Evolutionary conservation across 2,888 invertebrate species (phyloP), one percentile per base, ranked within the genome.

Genomic region (Sclerodermus sp.): DNA sequence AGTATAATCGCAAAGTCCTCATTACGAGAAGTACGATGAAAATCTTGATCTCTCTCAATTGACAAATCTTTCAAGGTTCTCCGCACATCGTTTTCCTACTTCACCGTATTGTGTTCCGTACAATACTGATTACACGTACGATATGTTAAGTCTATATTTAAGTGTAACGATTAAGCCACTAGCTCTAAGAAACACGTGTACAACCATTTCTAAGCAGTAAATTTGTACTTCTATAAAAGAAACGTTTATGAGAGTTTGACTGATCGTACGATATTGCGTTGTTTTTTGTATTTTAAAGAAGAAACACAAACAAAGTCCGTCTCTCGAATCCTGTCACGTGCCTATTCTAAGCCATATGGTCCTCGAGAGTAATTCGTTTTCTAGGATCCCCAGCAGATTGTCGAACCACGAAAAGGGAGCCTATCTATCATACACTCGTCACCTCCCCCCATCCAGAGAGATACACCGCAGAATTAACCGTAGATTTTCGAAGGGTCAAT

Each of bases 51-150:
- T n/a, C n/a, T n/a, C n/a, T n/a, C n/a, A n/a, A n/a, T n/a, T n/a
- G n/a, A 41, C 3, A 31, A 31, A 31, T 12, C 8, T 31, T 62
- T 55, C 6, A 57, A 70, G 70, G 64, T 70, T 13, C 45, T 61
- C 10, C 60, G 61, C 13, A 55, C 66, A 4, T 66, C 68, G 1
- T 64, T 70, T 47, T 70, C 70, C 13, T 70, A 65, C 44, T 58
- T 64, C 38, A 70, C 66, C 38, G 60, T 70, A 14, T 49, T 70
- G 6, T 61, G 55, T 41, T 70, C 68, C 8, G 23, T 64, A 38
- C 62, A 58, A 15, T 16, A 43, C 15, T 34, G 36, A 31, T 15
- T 13, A 13, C 16, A 43, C 12, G 17, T 34, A 10, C 15, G 6
- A 31, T n/a, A 31, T 40, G 29, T 45, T 2, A 45, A 16, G 40